phyloP scores from a whole-genome alignment of 2,797 vertebrate species.

The Tenualosa thibaudeaui region DNA sequence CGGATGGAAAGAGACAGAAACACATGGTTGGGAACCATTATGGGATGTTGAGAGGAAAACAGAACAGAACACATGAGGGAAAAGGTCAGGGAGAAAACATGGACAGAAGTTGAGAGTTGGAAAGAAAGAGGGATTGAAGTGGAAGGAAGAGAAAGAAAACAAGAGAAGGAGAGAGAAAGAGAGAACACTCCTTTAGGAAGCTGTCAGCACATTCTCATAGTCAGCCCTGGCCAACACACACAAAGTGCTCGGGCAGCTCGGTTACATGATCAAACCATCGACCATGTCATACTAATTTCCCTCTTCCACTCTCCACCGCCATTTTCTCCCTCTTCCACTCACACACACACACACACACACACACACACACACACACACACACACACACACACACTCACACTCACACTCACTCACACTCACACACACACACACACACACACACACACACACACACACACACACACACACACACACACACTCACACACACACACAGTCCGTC shows the following conservation, averaged over 20 bases:
- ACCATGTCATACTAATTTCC: slow-evolving; percentile 13
- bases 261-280: slow-evolving; percentile 56
- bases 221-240: neutral
- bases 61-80: too few relatives aligned
- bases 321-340: neutral
- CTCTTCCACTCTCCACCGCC: neutral
- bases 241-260: slow-evolving; percentile 56
- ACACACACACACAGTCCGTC: neutral
- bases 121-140: neutral
- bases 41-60: too few relatives aligned
- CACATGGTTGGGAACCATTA: too few relatives aligned
- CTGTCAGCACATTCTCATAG: slow-evolving; percentile 13
- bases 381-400: neutral
- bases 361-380: neutral
- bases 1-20: neutral
- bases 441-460: too few relatives aligned
- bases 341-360: neutral
- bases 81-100: too few relatives aligned
- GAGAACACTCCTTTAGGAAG: slow-evolving; percentile 25
- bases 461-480: neutral
- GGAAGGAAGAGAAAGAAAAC: neutral
- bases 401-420: neutral
- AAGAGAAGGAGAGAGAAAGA: neutral
- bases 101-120: neutral
- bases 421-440: neutral